Evolutionary conservation across 2,888 invertebrate genomes (phyloP).

Genomic region (Callosobruchus maculatus): DNA sequence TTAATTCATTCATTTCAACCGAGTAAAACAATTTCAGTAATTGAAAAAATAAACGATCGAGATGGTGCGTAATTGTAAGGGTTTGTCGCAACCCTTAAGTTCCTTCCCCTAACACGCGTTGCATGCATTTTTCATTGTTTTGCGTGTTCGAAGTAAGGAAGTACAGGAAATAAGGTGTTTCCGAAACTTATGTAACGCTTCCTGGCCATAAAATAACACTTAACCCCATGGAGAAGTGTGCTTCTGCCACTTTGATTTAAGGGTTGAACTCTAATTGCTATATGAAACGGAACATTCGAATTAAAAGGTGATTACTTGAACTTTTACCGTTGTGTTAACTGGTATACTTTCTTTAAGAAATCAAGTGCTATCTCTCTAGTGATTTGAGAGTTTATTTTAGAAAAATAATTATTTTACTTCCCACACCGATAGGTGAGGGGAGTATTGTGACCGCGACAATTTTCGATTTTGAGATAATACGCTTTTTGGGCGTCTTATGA

Average conservation of each 20-base stretch:
- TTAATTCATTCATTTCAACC: neutral
- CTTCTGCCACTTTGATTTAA: neutral
- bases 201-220: neutral
- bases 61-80: neutral
- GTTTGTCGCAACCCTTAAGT: neutral
- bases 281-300: neutral
- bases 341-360: too few relatives aligned
- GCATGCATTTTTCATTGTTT: neutral
- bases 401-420: too few relatives aligned
- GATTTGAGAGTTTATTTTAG: too few relatives aligned
- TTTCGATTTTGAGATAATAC: too few relatives aligned
- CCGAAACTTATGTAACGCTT: neutral
- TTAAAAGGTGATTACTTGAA: neutral
- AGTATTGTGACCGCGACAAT: too few relatives aligned
- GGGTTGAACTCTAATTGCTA: neutral
- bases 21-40: neutral
- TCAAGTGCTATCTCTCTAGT: too few relatives aligned
- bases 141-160: neutral
- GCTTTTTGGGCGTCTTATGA: too few relatives aligned
- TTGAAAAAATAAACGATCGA: neutral
- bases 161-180: neutral
- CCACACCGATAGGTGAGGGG: too few relatives aligned
- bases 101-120: neutral
- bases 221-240: neutral
- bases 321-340: neutral